phyloP scores from a whole-genome alignment of 1,140 invertebrate species.

The Drosophila fuyamai region DNA sequence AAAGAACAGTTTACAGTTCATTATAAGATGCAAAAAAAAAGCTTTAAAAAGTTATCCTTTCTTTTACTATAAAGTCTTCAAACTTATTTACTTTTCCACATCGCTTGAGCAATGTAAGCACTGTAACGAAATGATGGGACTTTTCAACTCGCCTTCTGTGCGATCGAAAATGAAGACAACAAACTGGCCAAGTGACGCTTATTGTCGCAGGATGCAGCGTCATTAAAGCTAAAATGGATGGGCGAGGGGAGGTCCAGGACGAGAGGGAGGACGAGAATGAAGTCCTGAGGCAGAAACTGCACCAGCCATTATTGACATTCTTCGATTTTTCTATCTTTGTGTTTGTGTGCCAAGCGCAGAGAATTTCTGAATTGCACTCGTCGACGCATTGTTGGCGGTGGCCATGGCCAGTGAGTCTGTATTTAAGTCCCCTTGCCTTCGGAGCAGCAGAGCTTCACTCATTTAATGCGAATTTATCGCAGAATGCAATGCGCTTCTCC shows the following conservation, averaged over 20 bases:
- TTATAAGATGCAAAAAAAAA: not conserved
- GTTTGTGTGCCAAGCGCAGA: slow-evolving; percentile 69
- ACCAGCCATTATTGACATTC: slow-evolving; percentile 70
- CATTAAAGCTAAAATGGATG: slow-evolving; percentile 45
- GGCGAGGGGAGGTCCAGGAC: not conserved
- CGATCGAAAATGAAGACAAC: slow-evolving; percentile 67
- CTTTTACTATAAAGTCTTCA: not conserved
- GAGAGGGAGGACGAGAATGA: not conserved
- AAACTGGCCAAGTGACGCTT: slow-evolving; percentile 50
- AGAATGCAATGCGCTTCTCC: slow-evolving; percentile 63
- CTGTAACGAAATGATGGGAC: slow-evolving; percentile 16
- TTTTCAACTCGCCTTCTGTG: slow-evolving; percentile 12
- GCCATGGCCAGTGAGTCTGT: slow-evolving; percentile 48
- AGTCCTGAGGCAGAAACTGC: slow-evolving; percentile 26
- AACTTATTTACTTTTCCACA: not conserved
- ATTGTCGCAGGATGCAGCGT: slow-evolving; percentile 51
- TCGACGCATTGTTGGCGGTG: slow-evolving; percentile 67
- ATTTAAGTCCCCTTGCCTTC: slow-evolving; percentile 7
- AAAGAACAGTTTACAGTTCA: not conserved
- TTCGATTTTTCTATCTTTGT: slow-evolving; percentile 69
- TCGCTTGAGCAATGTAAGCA: slow-evolving; percentile 2
- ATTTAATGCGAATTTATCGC: slow-evolving; percentile 79
- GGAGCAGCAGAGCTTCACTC: slow-evolving; percentile 6
- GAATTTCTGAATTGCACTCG: slow-evolving; percentile 61
- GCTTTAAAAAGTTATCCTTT: not conserved